Percentiles rank a stretch among this genome's conserved stretches.
These are phyloP conservation scores for Acromyrmex charruanus DNA, from an alignment of 1,140 invertebrate genomes.

Conservation along the genomic window DNA sequence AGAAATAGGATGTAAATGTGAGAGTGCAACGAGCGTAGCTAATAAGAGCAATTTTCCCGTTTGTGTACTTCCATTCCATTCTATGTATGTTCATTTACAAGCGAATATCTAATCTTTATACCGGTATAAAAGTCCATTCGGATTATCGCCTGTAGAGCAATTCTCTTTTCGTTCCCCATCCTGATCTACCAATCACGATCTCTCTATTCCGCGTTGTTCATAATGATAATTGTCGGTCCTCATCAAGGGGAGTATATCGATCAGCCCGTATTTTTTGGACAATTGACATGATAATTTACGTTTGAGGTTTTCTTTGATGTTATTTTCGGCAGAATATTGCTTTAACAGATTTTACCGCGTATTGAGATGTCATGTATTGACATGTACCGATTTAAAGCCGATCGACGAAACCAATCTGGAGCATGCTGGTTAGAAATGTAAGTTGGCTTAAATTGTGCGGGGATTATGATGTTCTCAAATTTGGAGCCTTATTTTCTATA, in stretches of 20 bases:
- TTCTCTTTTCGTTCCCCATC: conserved; percentile 49
- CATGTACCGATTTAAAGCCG: not conserved
- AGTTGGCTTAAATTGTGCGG: not conserved
- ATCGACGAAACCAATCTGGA: not conserved
- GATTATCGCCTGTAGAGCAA: conserved; percentile 35
- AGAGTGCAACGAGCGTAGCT: not conserved
- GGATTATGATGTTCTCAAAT: not conserved
- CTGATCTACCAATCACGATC: conserved; percentile 69
- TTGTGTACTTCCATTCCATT: not conserved
- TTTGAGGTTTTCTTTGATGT: not conserved
- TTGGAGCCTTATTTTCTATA: not conserved
- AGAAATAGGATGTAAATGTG: not conserved
- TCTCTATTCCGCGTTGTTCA: conserved; percentile 73
- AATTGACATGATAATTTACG: not conserved
- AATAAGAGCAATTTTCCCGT: not conserved
- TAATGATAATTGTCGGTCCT: conserved; percentile 83
- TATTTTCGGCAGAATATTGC: not conserved
- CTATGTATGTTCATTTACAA: conserved; percentile 34
- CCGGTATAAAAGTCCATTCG: not conserved
- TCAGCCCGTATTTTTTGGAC: conserved; percentile 54
- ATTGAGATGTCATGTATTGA: not conserved
- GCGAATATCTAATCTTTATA: not conserved
- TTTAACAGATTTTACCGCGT: not conserved
- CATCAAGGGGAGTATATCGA: conserved; percentile 66
- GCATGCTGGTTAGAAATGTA: not conserved